Evolutionary conservation across 1,140 invertebrate genomes (phyloP), one percentile per base, ranked within the genome.

Genomic region (Drosophila subobscura): DNA sequence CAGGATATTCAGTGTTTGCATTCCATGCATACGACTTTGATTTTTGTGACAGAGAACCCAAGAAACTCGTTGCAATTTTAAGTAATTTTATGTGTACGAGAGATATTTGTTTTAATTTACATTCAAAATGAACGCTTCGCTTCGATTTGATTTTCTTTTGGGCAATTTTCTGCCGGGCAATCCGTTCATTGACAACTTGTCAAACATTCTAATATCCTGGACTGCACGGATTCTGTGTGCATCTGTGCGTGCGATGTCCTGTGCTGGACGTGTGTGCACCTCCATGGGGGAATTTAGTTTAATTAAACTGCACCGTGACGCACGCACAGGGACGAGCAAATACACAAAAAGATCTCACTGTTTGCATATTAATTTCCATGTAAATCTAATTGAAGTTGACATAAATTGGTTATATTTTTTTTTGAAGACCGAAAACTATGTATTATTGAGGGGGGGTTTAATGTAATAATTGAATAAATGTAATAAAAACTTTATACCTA

Each of bases 11-110:
- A 2, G 6, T n/a, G 65, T 64, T 44, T 65, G 20, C 59, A 27
- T 45, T 25, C 37, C 25, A 4, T 44, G 60, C 41, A 14, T 37
- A 37, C 14, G 49, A 22, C 64, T 29, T 46, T 67, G 12, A 23
- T 55, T 67, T 63, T 68, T 55, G 33, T 68, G 65, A 68, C 61
- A 68, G 49, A 37, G 1, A 16, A 1, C 16, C 16, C 33, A 40
- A 54, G 29, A 4, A 65, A 58, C 40, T 57, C 40, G 7, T 41
- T 67, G 41, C 72, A 66, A 66, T 63, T 72, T 79, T 79, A 84
- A 84, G 80, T 80, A 85, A 85, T 85, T 85, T 85, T 85, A 77
- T 79, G 61, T 85, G 80, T 79, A 37, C 33, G 33, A 37, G 10
- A 10, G 12, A 8, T 37, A 60, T 75, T 71, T 64, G 78, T 71